Evolutionary conservation across 2,888 invertebrate genomes (phyloP), one percentile per base, ranked within the genome.

Genomic region (Drosophila helvetica): DNA sequence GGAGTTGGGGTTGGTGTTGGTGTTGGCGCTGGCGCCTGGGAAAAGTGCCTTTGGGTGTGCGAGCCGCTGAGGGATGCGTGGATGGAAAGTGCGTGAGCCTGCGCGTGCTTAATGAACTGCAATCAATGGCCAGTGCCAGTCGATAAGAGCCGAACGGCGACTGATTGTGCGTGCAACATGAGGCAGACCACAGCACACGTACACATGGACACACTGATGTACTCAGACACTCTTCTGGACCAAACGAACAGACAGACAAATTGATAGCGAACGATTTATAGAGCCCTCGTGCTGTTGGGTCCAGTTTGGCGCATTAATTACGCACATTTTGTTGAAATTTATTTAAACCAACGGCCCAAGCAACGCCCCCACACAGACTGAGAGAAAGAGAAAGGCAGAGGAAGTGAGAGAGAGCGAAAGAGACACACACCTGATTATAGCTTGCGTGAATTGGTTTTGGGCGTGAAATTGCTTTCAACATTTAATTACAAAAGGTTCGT

Each of bases 31-130:
- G 38, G 30, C 52, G 46, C 7, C 9, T 18, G 38, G 27, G 33
- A 38, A 58, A 48, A 58, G 38, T 58, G 58, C 54, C 61, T 61
- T 19, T 52, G 53, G 53, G 60, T n/a, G 15, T 0, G 48, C 17
- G 19, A n/a, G 9, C 22, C 33, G 25, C 46, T 18, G 25, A 47
- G 50, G 17, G 38, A 38, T 43, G 48, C 38, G 15, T 25, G 25
- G 25, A 53, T 33, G 42, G 48, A n/a, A 30, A 75, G 69, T 79
- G 75, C 75, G 76, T 75, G 79, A 65, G 77, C 46, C 47, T 43
- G 84, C 65, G 73, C 84, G 78, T 88, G 84, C 83, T 88, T 84
- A 88, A 84, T 88, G 88, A 85, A 86, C 85, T 88, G 79, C 89
- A 85, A 85, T 85, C 85, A 88, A 84, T 86, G 84, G 79, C 42